Evolutionary conservation across 2,888 invertebrate genomes (phyloP), one percentile per base, ranked within the genome.

Genomic region (Orthosia gothica): DNA sequence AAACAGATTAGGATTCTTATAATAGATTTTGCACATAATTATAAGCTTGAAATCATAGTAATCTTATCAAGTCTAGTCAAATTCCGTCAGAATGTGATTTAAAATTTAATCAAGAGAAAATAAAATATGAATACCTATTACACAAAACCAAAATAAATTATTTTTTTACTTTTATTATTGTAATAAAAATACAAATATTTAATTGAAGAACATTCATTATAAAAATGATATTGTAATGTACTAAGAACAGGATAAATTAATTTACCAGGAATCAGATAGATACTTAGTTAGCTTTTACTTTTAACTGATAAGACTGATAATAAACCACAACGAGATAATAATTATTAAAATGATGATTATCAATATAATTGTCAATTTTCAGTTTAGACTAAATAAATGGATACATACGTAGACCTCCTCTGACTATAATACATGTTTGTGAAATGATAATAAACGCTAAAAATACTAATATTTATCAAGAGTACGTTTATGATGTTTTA

Each of bases 251-350:
- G 49, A 23, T 49, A 23, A n/a, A 0, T 15, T 15, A 61, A 58
- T 61, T 20, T 47, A 50, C 40, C 26, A 63, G 16, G 47, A 55
- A 49, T 49, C 12, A 54, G 58, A 52, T 57, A 62, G 47, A 5
- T n/a, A 59, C 1, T 12, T 18, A 54, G 9, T 26, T 65, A 70
- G 23, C 16, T 20, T 23, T 50, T 70, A 83, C 40, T 40, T 50
- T 61, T 70, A 83, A 40, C 74, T 61, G 69, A 63, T 78, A 74
- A n/a, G 18, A 32, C 5, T 62, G 16, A 13, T 74, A 54, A 20
- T 49, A 26, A 49, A 45, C 57, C 15, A 26, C 40, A 47, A 23
- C 18, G 59, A 70, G 64, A 54, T 78, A 78, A 52, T 52, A 71
- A 40, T 40, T 40, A 50, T 54, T 23, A n/a, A n/a, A 66, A 0